Evolutionary conservation across 2,113 vertebrate genomes (phyloP).

Genomic region (Chiloscyllium plagiosum): DNA sequence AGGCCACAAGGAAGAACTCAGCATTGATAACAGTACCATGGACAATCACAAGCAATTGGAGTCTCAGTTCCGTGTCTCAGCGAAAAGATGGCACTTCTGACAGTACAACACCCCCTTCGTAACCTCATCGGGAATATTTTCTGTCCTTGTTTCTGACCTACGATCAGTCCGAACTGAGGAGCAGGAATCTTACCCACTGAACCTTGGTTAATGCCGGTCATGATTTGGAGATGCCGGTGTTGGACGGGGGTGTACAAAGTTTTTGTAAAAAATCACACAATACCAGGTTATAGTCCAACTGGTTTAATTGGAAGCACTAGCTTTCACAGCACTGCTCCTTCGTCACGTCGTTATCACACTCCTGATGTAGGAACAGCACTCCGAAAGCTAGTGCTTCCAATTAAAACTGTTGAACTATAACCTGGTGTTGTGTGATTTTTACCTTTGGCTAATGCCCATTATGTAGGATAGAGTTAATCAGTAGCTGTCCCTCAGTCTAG

Average conservation of each 20-base stretch:
- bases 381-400: too few relatives aligned
- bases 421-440: too few relatives aligned
- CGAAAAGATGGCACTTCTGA: not conserved
- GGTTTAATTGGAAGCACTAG: too few relatives aligned
- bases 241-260: too few relatives aligned
- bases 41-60: not conserved
- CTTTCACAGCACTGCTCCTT: too few relatives aligned
- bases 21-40: not conserved
- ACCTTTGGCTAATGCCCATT: not conserved
- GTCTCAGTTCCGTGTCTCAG: not conserved
- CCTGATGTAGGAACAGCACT: too few relatives aligned
- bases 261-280: too few relatives aligned
- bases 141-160: not conserved
- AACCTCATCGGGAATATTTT: not conserved
- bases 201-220: not conserved
- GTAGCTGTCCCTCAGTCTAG: too few relatives aligned
- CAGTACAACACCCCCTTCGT: not conserved
- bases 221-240: too few relatives aligned
- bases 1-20: not conserved
- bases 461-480: not conserved
- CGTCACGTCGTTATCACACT: too few relatives aligned
- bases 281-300: too few relatives aligned
- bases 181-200: not conserved
- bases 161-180: not conserved
- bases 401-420: too few relatives aligned